Evolutionary conservation across 2,888 invertebrate genomes (phyloP), one percentile per base, ranked within the genome.

Genomic region (Lottia gigantea): DNA sequence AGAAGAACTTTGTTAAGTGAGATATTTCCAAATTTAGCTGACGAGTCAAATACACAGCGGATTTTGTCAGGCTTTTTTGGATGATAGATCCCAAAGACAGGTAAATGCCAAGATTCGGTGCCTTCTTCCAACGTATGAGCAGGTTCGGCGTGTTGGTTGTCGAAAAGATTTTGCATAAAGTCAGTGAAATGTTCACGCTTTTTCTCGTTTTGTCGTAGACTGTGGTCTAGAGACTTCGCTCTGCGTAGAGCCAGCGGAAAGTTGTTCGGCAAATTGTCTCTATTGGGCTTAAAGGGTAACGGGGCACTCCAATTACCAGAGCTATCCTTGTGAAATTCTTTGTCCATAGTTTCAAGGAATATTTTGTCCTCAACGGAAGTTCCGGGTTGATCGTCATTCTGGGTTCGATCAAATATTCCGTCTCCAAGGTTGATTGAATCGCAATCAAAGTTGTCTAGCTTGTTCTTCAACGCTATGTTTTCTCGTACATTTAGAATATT

Each of bases 21-120:
- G 1, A 64, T 19, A 2, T 71, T 73, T 23, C 73, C 61, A 65
- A 19, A 73, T 26, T 69, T 46, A 25, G 66, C 75, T 2, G 76
- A 74, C 7, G 67, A 70, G 45, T 76, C 76, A 68, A 76, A 76
- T 14, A 74, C 6, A 46, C 66, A 68, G 16, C 75, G 25, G 12
- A 76, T 71, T 40, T 76, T 46, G n/a, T 67, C 69, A 23, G 76
- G 74, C 46, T 76, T 75, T 26, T 73, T 65, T 2, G 68, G 71
- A 49, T 76, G 72, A 49, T 76, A 76, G n/a, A 75, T 69, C 0
- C 73, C 76, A 64, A 71, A 74, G 8, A 73, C 19, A 4, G 75
- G 78, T 4, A 76, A 31, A 62, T 77, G 76, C 75, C 74, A 77
- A 31, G 23, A 46, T 61, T 70, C 67, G 14, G 65, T 62, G 3